A percentile compares a stretch with the other conserved stretches of the same genome.
phyloP scores from a whole-genome alignment of 92 coral and sea anemone genomes.

The Meandrina meandrites region DNA sequence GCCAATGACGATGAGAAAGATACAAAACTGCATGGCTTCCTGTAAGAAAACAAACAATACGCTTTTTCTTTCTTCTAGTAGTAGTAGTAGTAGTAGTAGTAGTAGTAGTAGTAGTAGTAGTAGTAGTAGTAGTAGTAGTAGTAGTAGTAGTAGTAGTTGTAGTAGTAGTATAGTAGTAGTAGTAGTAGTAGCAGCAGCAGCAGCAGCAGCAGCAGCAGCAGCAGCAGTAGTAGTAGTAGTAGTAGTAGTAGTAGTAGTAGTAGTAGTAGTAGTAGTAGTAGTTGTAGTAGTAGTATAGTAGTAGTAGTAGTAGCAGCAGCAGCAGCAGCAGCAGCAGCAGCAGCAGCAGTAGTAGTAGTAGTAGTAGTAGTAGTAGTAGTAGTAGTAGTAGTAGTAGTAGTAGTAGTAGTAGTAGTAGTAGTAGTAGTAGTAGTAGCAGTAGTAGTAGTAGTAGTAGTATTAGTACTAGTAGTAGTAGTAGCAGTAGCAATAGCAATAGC shows the following conservation, averaged over 20 bases:
- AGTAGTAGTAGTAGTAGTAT: background rate
- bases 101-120: too few species aligned
- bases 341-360: background rate
- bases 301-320: background rate
- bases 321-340: background rate
- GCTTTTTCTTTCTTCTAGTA: too few species aligned
- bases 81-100: too few species aligned
- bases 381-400: constrained; percentile 1
- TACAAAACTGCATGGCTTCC: too few species aligned
- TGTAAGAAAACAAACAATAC: too few species aligned
- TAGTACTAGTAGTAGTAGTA: background rate
- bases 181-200: too few species aligned
- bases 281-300: background rate
- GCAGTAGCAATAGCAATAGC: background rate
- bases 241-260: background rate
- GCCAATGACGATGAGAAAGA: too few species aligned
- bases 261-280: background rate
- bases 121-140: too few species aligned
- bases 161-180: too few species aligned
- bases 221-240: too few species aligned
- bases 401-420: background rate
- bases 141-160: too few species aligned
- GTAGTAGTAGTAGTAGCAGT: background rate
- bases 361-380: background rate
- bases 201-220: too few species aligned